These are phyloP conservation scores for Lapara coniferarum DNA, from an alignment of 2,888 invertebrate genomes.

Conservation along the genomic window DNA sequence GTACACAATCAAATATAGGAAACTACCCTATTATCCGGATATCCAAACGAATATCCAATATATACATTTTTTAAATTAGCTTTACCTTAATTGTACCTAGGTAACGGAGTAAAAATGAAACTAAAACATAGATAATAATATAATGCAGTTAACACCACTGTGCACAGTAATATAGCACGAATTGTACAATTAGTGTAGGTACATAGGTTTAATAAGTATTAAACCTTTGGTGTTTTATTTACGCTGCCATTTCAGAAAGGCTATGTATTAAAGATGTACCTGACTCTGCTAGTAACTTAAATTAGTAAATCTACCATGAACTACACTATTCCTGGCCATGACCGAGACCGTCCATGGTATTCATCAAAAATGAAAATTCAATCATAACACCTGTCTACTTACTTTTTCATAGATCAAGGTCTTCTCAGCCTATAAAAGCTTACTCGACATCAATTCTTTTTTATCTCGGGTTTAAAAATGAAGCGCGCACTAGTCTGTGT, in stretches of 20 bases:
- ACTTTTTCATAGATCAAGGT: conserved; percentile 63
- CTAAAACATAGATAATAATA: not conserved
- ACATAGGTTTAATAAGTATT: too few relatives aligned
- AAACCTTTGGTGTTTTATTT: too few relatives aligned
- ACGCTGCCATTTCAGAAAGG: too few relatives aligned
- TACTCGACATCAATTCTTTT: conserved; percentile 15
- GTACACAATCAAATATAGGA: too few relatives aligned
- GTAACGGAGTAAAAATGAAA: too few relatives aligned
- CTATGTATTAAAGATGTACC: not conserved
- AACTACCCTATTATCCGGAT: too few relatives aligned
- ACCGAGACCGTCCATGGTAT: conserved; percentile 54
- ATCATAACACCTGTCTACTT: conserved; percentile 77
- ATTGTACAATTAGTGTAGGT: too few relatives aligned
- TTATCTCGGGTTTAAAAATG: conserved; percentile 22
- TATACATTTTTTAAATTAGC: too few relatives aligned
- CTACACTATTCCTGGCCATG: conserved; percentile 32
- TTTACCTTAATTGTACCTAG: too few relatives aligned
- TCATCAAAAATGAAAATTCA: conserved; percentile 77
- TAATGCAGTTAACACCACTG: not conserved
- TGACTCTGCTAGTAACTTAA: not conserved
- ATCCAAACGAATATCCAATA: too few relatives aligned
- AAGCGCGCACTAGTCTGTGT: conserved; percentile 23
- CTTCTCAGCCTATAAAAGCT: conserved; percentile 57
- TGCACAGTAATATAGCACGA: too few relatives aligned
- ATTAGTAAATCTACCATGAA: conserved; percentile 1